Base-by-base conservation (phyloP, 92 coral and sea anemone species). In the Phymanthus crucifer region DNA sequence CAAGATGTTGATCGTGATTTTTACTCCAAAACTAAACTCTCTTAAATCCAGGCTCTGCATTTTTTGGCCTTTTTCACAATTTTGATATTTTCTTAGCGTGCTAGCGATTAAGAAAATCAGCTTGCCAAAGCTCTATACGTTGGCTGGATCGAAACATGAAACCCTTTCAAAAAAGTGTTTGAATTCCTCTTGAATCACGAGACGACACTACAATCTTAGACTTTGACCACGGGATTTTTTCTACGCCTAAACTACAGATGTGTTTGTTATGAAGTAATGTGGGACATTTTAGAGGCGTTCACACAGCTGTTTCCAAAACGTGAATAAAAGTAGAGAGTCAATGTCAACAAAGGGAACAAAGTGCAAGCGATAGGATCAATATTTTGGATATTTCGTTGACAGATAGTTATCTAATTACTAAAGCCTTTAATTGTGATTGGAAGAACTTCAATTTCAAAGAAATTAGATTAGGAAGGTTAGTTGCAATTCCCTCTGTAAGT, bases 361-460 rank as follows among this genome's bases (percentile, higher is more conserved):
- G 32, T 61, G 68, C 68, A 61, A 61, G 31, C 31, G 36, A 61
- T 61, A 61, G 8, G 68, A 61, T 61, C 68, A 61, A 27, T 61
- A 61, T 61, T 61, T 29, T 12, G 8, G 35, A 61, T 61, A 34
- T 61, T 18, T 61, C 32, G 34, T 61, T 61, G 68, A 61, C 68
- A 61, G 68, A 29, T 61, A 29, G 34, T 61, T 61, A 13, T 61
- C 68, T 29, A 27, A 61, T 61, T 61, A 61, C 2, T 27, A 12
- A 12, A 61, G 12, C 57, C 33, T 29, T 61, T 9, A 2, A 8
- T 27, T 29, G 29, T 26, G 35, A 61, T 61, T 61, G 34, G 68
- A 61, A 61, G 68, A 29, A 24, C 10, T 12, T 24, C 1, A 61
- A 11, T 61, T 23, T 26, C 3, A 1, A 61, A 35, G 68, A 61